Base-by-base conservation (phyloP, 2,797 vertebrate genomes). In the Characodon lateralis region DNA sequence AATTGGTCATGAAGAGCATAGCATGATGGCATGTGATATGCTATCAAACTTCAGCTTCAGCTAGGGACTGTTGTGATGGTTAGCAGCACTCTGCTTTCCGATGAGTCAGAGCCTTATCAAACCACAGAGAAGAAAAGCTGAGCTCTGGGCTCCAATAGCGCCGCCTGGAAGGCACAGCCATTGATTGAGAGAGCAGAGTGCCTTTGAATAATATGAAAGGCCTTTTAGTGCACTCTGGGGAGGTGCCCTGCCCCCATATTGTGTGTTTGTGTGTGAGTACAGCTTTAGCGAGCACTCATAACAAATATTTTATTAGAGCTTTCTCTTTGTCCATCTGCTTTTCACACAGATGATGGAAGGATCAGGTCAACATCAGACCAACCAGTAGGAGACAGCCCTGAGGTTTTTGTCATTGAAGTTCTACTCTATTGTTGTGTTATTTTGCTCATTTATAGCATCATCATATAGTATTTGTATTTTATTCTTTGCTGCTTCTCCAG, bases 181-280 rank as follows among this genome's bases (percentile, higher is more conserved):
- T 89, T 84, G 89, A 91, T 89, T 78, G 74, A 83, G 79, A 73
- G 70, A 68, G 83, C 74, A 88, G 83, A 90, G 90, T 85, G 87
- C 83, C 83, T 92, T 78, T 88, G 82, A 89, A 83, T 85, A 83
- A 82, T 87, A 77, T 92, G 82, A 91, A 90, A 93, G 88, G 83
- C 88, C 85, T 88, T 87, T 85, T 89, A 92, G 80, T 86, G 80
- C 73, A 68, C 89, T 87, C 88, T 70, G 77, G 86, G 84, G 88
- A 86, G 65, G 43, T 35, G 79, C 50, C 63, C 81, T 89, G 78
- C 66, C 78, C 89, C 85, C 70, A 77, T 78, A 72, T 55, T 76
- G 68, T 65, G 79, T 78, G 71, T 79, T 46, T 58, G 58, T 81
- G 79, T 71, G 87, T 72, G 71, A 31, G 63, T 71, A 72, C 66